These are phyloP conservation scores for Hydrozoanthus tunicans DNA, from an alignment of 64 coral and sea anemone species.

Conservation along the genomic window DNA sequence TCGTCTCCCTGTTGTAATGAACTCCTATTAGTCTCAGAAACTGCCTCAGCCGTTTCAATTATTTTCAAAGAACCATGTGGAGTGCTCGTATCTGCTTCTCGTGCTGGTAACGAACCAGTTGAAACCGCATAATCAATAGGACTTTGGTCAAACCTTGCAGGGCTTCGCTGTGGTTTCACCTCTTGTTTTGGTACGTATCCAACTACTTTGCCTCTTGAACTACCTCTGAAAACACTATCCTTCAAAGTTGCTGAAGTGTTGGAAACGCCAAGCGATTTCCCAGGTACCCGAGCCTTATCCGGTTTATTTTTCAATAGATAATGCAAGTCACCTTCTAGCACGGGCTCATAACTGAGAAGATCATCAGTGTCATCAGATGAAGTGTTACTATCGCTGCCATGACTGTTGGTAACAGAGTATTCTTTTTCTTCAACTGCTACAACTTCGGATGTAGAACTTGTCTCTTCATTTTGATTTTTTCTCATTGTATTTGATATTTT, in stretches of 20 bases:
- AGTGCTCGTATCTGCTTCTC: not conserved
- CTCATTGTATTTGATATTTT: not conserved
- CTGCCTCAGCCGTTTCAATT: not conserved
- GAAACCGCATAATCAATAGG: not conserved
- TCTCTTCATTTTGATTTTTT: not conserved
- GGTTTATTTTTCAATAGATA: constrained; percentile 46
- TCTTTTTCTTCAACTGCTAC: constrained; percentile 45
- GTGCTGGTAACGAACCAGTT: not conserved
- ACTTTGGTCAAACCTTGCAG: not conserved
- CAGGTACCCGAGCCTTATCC: not conserved
- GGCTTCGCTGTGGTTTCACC: constrained; percentile 37
- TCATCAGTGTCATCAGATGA: constrained; percentile 93
- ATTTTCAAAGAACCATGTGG: not conserved
- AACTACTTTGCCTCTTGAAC: not conserved
- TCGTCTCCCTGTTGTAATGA: constrained; percentile 4
- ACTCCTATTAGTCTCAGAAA: not conserved
- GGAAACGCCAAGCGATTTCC: constrained; percentile 25
- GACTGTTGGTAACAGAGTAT: not conserved
- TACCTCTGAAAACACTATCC: constrained; percentile 1
- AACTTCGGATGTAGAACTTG: not conserved
- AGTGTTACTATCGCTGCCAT: constrained; percentile 5
- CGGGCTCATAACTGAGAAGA: constrained; percentile 79
- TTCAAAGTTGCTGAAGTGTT: not conserved
- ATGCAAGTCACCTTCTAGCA: constrained; percentile 71
- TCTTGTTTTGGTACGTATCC: constrained; percentile 39